Evolutionary conservation across 2,888 invertebrate genomes (phyloP).

Genomic region (Tetragnatha montana): DNA sequence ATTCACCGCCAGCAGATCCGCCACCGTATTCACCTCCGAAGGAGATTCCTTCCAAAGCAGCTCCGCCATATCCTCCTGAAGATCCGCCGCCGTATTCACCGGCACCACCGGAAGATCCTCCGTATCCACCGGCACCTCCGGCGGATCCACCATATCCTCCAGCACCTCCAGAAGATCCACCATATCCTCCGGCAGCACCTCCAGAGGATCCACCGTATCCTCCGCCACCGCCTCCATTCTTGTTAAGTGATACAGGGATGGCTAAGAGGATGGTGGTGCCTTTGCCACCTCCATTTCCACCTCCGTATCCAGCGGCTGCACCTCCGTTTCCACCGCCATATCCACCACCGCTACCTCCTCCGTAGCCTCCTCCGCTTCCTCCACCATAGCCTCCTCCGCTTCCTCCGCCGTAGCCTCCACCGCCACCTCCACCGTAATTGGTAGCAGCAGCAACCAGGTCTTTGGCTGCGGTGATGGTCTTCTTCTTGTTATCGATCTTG

Average conservation of each 20-base stretch:
- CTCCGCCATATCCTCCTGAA: conserved; percentile 57
- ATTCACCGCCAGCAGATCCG: conserved; percentile 39
- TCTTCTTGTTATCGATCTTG: conserved; percentile 55
- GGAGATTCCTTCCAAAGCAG: conserved; percentile 11
- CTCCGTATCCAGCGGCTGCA: conserved; percentile 51
- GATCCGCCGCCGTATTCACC: conserved; percentile 53
- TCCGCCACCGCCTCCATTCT: conserved; percentile 43
- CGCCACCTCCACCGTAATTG: conserved; percentile 48
- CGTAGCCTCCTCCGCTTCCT: conserved; percentile 44
- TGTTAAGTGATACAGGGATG: conserved; percentile 51
- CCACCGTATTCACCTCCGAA: conserved; percentile 58
- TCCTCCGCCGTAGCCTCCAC: conserved; percentile 32
- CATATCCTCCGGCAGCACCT: conserved; percentile 47
- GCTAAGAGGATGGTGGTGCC: conserved; percentile 60
- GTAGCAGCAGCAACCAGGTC: conserved; percentile 62
- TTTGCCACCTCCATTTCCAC: conserved; percentile 38
- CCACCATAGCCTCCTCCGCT: conserved; percentile 23
- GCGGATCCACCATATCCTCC: conserved; percentile 45
- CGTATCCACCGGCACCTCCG: conserved; percentile 48
- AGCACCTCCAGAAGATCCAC: conserved; percentile 56
- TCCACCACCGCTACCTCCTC: conserved; percentile 32
- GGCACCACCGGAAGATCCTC: conserved; percentile 32
- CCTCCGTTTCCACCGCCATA: conserved; percentile 50
- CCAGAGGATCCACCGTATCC: conserved; percentile 30
- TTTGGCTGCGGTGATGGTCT: conserved; percentile 28